These are phyloP conservation scores for Oceanodroma leucorhoa DNA, from an alignment of 2,797 vertebrate genomes.

Conservation along the genomic window DNA sequence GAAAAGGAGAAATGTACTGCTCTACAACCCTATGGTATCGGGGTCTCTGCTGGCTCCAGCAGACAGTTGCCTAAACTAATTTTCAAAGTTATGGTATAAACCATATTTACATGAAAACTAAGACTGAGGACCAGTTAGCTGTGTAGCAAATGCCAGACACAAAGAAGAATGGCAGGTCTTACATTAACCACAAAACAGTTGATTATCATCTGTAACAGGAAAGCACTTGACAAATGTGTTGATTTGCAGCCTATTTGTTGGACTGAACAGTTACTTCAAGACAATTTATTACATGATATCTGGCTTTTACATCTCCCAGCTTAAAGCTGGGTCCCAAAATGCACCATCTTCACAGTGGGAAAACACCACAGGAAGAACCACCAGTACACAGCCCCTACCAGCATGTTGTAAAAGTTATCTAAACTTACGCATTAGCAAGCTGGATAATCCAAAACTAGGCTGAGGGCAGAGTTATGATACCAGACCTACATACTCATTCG, in stretches of 20 bases:
- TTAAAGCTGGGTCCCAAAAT: conserved; percentile 7
- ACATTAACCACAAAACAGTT: background rate
- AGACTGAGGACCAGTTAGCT: background rate
- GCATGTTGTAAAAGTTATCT: background rate
- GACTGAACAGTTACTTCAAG: background rate
- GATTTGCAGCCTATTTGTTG: conserved; percentile 1
- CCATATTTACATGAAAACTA: background rate
- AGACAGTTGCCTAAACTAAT: background rate
- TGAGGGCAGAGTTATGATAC: background rate
- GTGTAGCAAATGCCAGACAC: background rate
- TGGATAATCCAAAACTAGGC: background rate
- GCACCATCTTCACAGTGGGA: conserved; percentile 12
- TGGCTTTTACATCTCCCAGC: background rate
- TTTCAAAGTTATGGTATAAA: background rate
- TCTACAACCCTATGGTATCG: background rate
- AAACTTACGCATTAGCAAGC: background rate
- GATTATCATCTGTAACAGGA: conserved; percentile 41
- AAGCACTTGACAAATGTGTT: conserved; percentile 29
- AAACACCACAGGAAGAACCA: background rate
- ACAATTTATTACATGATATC: background rate
- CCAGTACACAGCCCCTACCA: background rate
- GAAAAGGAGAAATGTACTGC: background rate
- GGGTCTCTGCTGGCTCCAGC: background rate
- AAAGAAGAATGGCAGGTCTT: background rate
- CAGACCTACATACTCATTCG: rapidly evolving